phyloP scores from a whole-genome alignment of 2,797 vertebrate species.

The Gallirallus australis region DNA sequence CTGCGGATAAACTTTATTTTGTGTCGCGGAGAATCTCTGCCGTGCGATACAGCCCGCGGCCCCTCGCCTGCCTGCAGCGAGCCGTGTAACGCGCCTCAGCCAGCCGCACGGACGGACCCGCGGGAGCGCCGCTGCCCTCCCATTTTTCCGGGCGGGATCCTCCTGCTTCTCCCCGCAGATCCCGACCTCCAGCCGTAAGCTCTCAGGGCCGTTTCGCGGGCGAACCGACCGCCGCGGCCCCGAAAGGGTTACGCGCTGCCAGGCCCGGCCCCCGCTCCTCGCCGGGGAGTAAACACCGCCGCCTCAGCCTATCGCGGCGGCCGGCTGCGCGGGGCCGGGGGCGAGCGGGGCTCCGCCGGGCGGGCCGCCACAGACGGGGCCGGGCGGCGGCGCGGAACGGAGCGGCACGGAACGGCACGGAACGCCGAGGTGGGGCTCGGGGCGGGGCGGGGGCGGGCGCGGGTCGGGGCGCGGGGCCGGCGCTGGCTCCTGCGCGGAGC shows the following conservation, averaged over 20 bases:
- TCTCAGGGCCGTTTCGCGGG: background rate
- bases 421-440: constrained; percentile 62
- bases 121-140: background rate
- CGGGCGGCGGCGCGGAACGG: constrained; percentile 82
- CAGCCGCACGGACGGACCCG: accelerated
- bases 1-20: background rate
- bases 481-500: background rate
- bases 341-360: constrained; percentile 83
- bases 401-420: constrained; percentile 62
- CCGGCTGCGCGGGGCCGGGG: constrained; percentile 78
- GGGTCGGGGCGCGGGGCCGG: background rate
- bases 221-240: background rate
- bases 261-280: constrained; percentile 70
- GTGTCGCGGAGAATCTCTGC: background rate
- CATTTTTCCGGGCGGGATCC: background rate
- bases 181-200: background rate
- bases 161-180: background rate
- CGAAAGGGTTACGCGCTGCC: constrained; percentile 75
- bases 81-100: background rate
- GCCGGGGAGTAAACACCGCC: constrained; percentile 81
- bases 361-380: constrained; percentile 78
- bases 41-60: background rate
- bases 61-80: background rate
- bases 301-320: constrained; percentile 90
- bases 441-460: background rate